A percentile compares a stretch with the other conserved stretches of the same genome.
Evolutionary conservation across 2,888 invertebrate genomes (phyloP).

Genomic region (Platypus cylindrus): DNA sequence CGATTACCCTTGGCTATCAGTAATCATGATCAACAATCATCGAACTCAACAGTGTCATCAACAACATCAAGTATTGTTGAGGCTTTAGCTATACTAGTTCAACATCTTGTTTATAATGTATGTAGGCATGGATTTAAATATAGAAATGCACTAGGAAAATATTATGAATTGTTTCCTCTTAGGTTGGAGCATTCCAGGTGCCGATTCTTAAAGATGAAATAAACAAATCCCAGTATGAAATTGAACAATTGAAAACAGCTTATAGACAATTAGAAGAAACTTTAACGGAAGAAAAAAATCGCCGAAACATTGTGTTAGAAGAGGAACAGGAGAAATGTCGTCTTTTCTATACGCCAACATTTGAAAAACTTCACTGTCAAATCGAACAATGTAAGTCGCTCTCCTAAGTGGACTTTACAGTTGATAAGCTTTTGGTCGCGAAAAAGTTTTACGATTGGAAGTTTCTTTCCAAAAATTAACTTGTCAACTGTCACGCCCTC

Average conservation of each 20-base stretch:
- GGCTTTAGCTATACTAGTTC: conserved; percentile 72
- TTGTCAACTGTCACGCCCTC: no score
- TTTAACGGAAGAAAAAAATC: conserved; percentile 31
- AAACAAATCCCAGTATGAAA: conserved; percentile 37
- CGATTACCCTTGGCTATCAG: no score
- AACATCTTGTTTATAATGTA: conserved; percentile 70
- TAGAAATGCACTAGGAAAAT: no score
- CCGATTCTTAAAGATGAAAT: conserved; percentile 40
- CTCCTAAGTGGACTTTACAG: background rate
- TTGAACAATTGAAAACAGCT: conserved; percentile 33
- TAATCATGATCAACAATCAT: conserved; percentile 22
- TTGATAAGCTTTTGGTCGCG: no score
- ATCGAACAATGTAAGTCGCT: conserved; percentile 28
- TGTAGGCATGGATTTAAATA: no score
- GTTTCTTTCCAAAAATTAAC: no score
- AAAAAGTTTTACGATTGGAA: no score
- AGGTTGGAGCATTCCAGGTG: conserved; percentile 50
- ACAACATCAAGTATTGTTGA: conserved; percentile 70
- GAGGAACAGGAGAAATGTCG: conserved; percentile 28
- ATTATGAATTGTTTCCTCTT: conserved; percentile 21
- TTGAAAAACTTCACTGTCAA: conserved; percentile 25
- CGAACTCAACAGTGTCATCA: conserved; percentile 32
- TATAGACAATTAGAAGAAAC: conserved; percentile 36
- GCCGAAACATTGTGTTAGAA: conserved; percentile 30
- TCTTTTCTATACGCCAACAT: conserved; percentile 27